Conservation (phyloP, 2,888 invertebrate species). For the Ceramica pisi region DNA sequence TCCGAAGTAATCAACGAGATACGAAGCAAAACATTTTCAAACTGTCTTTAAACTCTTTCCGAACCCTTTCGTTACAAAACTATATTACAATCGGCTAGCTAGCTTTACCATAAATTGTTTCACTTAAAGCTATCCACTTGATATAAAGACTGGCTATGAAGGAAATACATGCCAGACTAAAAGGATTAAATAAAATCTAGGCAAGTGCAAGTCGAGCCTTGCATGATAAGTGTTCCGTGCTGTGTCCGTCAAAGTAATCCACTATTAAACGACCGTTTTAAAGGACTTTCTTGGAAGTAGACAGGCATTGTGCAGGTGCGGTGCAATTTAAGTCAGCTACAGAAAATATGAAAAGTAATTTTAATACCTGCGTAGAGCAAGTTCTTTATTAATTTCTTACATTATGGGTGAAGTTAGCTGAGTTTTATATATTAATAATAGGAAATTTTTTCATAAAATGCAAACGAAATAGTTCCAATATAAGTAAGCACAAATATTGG, state of each 20-base stretch:
- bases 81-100: constrained; percentile 37
- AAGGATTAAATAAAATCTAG: constrained; percentile 52
- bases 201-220: constrained; percentile 19
- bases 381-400: neutral
- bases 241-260: constrained; percentile 42
- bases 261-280: constrained; percentile 12
- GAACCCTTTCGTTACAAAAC: constrained; percentile 64
- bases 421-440: neutral
- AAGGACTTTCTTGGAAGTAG: constrained; percentile 4
- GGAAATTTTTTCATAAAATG: neutral
- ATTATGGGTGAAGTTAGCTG: neutral
- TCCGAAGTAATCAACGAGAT: constrained; percentile 80
- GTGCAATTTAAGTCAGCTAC: constrained; percentile 14
- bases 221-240: constrained; percentile 46
- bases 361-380: neutral
- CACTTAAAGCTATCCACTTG: constrained; percentile 40
- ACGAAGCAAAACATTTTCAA: constrained; percentile 76
- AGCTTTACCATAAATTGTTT: constrained; percentile 35
- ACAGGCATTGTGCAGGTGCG: constrained; percentile 4
- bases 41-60: constrained; percentile 71
- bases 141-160: constrained; percentile 33
- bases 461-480: neutral
- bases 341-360: neutral
- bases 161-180: constrained; percentile 47
- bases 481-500: neutral